Conservation (phyloP, 2,113 vertebrate species). For the Vidua chalybeata region DNA sequence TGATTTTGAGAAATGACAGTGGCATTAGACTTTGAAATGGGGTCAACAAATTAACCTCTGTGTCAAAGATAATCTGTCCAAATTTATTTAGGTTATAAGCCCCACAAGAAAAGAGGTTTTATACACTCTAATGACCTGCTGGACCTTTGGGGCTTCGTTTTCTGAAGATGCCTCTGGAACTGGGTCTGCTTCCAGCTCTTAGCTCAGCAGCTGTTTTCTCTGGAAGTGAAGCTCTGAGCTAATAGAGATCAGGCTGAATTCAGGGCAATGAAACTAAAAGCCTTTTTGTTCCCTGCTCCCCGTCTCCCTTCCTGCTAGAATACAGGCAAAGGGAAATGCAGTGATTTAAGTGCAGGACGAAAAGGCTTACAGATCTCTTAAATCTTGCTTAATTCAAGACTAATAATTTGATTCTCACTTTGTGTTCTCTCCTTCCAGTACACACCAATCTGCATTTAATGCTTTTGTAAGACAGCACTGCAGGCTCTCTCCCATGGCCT, state of each 20-base stretch:
- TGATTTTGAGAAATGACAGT: neutral
- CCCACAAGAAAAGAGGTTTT: conserved; percentile 44
- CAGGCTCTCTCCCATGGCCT: neutral
- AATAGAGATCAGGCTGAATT: conserved; percentile 52
- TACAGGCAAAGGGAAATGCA: conserved; percentile 40
- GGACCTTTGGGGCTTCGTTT: conserved; percentile 36
- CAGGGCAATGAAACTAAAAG: conserved; percentile 60
- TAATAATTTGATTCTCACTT: neutral
- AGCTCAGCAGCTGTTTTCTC: conserved; percentile 56
- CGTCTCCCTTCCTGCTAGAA: conserved; percentile 29
- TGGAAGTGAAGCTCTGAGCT: conserved; percentile 56
- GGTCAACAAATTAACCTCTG: conserved; percentile 55
- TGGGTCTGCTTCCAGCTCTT: conserved; percentile 57
- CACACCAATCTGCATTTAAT: neutral
- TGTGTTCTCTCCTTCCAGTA: neutral
- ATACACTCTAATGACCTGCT: conserved; percentile 24
- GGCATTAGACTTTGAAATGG: neutral
- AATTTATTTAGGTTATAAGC: conserved; percentile 48
- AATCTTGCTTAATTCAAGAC: neutral
- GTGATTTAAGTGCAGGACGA: neutral
- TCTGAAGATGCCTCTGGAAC: conserved; percentile 35
- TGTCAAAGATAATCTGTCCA: conserved; percentile 48
- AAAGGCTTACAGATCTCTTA: conserved; percentile 25
- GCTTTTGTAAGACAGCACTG: neutral
- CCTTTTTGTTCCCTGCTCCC: conserved; percentile 59